Evolutionary conservation across 2,888 invertebrate species (phyloP).

Genomic region (Drosophila basisetae): DNA sequence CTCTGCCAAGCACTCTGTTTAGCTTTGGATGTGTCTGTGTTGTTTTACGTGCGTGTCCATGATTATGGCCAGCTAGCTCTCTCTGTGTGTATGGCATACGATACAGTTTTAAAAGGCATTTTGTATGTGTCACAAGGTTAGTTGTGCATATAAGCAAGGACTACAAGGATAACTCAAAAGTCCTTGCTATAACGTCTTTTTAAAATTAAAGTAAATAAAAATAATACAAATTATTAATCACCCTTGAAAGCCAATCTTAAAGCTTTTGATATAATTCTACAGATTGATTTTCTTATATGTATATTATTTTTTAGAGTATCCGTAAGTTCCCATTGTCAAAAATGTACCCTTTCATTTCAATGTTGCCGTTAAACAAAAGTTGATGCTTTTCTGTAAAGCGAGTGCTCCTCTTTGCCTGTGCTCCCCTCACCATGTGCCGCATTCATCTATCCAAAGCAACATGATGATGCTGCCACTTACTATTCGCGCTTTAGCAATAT

Average conservation of each 20-base stretch:
- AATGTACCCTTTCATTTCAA: conserved; percentile 30
- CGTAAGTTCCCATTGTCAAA: not conserved
- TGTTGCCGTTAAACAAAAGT: conserved; percentile 43
- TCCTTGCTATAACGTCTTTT: not conserved
- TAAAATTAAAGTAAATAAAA: not conserved
- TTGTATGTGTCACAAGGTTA: not conserved
- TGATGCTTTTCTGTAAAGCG: conserved; percentile 33
- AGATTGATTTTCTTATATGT: not conserved
- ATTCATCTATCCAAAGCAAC: conserved; percentile 37
- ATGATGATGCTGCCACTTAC: conserved; percentile 69
- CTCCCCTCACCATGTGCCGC: not conserved
- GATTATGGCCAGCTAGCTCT: conserved; percentile 29
- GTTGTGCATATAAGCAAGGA: not conserved
- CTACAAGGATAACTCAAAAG: not conserved
- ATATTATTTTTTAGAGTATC: conserved; percentile 15
- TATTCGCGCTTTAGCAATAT: conserved; percentile 66
- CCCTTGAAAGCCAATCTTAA: not conserved
- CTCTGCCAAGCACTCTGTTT: conserved; percentile 40
- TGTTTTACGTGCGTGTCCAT: conserved; percentile 41
- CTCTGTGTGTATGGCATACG: conserved; percentile 20
- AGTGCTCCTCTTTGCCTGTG: conserved; percentile 6
- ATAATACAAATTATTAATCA: not conserved
- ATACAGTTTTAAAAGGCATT: conserved; percentile 24
- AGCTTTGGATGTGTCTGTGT: conserved; percentile 37
- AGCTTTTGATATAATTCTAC: not conserved